Evolutionary conservation across 1,140 invertebrate genomes (phyloP).

Genomic region (Carposina sasakii): DNA sequence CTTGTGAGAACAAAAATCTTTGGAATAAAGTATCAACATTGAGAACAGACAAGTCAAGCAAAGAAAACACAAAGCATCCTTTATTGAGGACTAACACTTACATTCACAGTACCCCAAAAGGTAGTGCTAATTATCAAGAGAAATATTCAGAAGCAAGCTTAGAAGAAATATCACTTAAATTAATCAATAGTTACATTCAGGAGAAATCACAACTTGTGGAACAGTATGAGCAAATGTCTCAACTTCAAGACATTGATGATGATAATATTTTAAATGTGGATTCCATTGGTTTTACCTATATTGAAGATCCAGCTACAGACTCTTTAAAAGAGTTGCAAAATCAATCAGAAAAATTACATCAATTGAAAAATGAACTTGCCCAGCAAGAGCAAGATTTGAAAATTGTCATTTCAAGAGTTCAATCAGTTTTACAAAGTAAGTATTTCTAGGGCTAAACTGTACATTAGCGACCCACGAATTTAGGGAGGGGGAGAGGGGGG

Average conservation of each 20-base stretch:
- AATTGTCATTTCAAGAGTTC: conserved; percentile 48
- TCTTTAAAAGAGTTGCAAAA: conserved; percentile 77
- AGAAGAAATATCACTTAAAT: conserved; percentile 83
- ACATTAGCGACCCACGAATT: no score
- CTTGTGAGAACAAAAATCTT: conserved; percentile 83
- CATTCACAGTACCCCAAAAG: conserved; percentile 74
- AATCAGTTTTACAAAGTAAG: conserved; percentile 46
- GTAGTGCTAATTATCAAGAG: conserved; percentile 64
- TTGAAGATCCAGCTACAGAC: conserved; percentile 75
- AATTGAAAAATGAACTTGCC: conserved; percentile 76
- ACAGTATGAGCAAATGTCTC: conserved; percentile 77
- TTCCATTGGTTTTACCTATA: conserved; percentile 79
- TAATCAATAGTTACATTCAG: conserved; percentile 78
- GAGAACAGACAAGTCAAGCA: conserved; percentile 59
- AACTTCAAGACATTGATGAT: conserved; percentile 73
- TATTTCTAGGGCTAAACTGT: no score
- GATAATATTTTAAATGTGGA: conserved; percentile 69
- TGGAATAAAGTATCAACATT: conserved; percentile 82
- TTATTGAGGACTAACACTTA: conserved; percentile 77
- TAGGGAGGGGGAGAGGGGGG: no score
- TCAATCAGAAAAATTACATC: conserved; percentile 76
- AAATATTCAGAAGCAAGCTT: conserved; percentile 77
- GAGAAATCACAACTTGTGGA: conserved; percentile 79
- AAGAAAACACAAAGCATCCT: conserved; percentile 57
- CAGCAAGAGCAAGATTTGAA: conserved; percentile 79